Conservation (phyloP, 2,113 vertebrate species). For the Catagonus wagneri region DNA sequence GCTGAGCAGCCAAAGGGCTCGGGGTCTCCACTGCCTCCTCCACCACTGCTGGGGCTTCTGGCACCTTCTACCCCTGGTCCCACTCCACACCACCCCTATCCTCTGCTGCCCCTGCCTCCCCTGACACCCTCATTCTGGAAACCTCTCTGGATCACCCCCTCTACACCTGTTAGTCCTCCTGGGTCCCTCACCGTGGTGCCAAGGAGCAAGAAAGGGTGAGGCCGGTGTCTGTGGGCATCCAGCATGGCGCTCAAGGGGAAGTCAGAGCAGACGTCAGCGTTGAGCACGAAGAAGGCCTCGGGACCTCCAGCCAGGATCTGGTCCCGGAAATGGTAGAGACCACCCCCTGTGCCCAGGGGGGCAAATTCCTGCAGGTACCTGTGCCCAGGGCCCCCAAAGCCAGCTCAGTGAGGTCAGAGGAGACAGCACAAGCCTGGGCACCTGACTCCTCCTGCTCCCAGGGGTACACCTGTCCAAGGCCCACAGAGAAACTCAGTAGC, state of each 20-base stretch:
- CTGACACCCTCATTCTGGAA: fast-evolving
- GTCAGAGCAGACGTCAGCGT: conserved; percentile 96
- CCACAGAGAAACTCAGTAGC: neutral
- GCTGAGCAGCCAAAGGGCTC: conserved; percentile 46
- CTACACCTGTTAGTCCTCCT: neutral
- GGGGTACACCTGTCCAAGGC: neutral
- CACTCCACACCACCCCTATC: neutral
- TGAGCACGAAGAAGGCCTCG: conserved; percentile 97
- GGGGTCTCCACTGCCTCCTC: neutral
- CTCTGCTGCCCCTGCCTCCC: neutral
- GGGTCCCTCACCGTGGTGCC: conserved; percentile 93
- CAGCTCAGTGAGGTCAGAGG: conserved; percentile 17
- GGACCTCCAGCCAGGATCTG: conserved; percentile 96
- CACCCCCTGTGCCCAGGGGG: conserved; percentile 96
- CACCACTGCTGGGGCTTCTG: neutral
- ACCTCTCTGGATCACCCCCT: neutral
- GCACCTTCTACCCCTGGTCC: neutral
- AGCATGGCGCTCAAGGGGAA: conserved; percentile 97
- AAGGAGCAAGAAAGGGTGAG: conserved; percentile 94
- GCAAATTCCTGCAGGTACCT: conserved; percentile 98
- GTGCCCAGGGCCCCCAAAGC: conserved; percentile 47
- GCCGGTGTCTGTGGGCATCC: conserved; percentile 90
- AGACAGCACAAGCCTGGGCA: neutral
- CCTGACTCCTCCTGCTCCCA: neutral
- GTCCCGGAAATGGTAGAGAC: conserved; percentile 99